Base-by-base conservation (phyloP, 2,113 vertebrate genomes). In the Perca flavescens region DNA sequence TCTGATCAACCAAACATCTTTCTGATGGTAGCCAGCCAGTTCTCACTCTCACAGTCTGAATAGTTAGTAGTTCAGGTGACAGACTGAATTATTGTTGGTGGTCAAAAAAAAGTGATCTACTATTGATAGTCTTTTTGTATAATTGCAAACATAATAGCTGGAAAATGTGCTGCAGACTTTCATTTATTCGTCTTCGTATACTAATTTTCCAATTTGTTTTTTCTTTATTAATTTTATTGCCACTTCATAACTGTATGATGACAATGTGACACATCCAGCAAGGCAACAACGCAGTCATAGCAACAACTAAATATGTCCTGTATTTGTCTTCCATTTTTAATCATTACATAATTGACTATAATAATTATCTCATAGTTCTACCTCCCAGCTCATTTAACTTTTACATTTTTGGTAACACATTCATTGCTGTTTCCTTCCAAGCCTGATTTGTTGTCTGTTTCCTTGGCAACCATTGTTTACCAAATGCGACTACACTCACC, bases 381-480 rank as follows among this genome's bases (percentile, higher is more conserved):
- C 13, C 34, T 16, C 43, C 16, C 14, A 70, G 11, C 22, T 69
- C 69, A 36, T 63, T 9, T 13, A 46, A 25, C 19, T 34, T 49
- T 46, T 40, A 15, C 36, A n/a, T 50, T 58, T 72, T 60, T 65
- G 40, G n/a, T 25, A 62, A 57, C 22, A 53, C 60, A 34, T 74
- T 49, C 0, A 40, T 54, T 79, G 11, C 21, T 57, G 2, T 75
- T 75, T 60, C 21, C 15, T 31, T 68, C 7, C 12, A 49, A 25
- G 61, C 19, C 25, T 0, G n/a, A 70, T 69, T 52, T 85, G 21
- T 73, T 83, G 67, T 54, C 31, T 19, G 60, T 80, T 72, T 77
- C 74, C 43, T 19, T 60, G 66, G 47, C 50, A 72, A 81, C 17
- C 14, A 64, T 68, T 79, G 60, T 68, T 83, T 34, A 70, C 62